Percentiles rank a stretch among this genome's conserved stretches.
Conservation (phyloP, 2,113 vertebrate genomes). For the Myrmecophaga tridactyla region DNA sequence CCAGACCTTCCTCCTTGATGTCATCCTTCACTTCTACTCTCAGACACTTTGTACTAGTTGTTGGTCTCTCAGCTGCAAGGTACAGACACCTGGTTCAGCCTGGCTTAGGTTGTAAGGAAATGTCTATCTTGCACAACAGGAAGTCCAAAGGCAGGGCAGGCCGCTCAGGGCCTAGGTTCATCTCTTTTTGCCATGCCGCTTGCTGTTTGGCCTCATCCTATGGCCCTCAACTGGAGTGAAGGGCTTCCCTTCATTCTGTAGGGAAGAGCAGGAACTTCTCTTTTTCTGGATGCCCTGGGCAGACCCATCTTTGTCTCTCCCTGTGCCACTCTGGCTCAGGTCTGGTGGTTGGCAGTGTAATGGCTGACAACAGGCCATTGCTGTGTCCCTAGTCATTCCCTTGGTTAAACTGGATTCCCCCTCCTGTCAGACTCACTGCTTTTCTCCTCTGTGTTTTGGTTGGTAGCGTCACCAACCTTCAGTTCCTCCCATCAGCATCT, state of each 20-base stretch:
- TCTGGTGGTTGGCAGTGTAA: background rate
- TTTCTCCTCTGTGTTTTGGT: background rate
- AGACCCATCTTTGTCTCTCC: background rate
- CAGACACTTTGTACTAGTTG: background rate
- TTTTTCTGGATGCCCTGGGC: background rate
- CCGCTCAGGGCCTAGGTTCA: background rate
- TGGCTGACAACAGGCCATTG: background rate
- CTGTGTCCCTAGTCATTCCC: background rate
- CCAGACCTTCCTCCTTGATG: background rate
- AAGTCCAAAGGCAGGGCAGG: background rate
- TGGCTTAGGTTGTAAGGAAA: background rate
- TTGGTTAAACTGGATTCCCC: background rate
- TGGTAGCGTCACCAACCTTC: background rate
- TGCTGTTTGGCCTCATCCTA: background rate
- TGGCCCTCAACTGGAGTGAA: background rate
- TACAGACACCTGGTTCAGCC: background rate
- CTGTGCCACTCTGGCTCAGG: background rate
- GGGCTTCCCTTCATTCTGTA: background rate
- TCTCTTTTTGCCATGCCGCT: background rate
- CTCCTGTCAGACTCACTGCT: background rate
- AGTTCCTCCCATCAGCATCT: background rate
- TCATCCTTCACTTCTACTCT: background rate
- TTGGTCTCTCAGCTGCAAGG: background rate
- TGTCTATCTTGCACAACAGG: background rate
- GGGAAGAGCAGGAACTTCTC: background rate